These are phyloP conservation scores for Dinomys branickii DNA, from an alignment of 2,113 vertebrate genomes.

Conservation along the genomic window DNA sequence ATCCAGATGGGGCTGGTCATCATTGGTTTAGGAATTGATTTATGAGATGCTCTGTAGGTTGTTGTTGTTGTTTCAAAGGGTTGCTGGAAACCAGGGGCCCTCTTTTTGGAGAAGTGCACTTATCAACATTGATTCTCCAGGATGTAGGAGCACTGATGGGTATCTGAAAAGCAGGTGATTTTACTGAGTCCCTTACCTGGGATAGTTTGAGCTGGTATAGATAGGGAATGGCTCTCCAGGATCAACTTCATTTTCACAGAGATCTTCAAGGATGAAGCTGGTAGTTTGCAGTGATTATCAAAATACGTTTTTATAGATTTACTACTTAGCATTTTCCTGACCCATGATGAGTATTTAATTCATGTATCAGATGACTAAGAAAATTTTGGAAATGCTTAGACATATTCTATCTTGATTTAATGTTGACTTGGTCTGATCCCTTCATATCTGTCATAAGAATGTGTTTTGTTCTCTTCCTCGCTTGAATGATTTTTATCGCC, in stretches of 20 bases:
- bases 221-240: neutral
- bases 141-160: rapidly evolving
- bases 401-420: neutral
- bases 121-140: neutral
- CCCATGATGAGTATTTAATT: neutral
- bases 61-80: neutral
- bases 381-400: neutral
- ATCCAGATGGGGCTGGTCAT: rapidly evolving
- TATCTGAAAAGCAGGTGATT: neutral
- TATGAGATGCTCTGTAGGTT: neutral
- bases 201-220: neutral
- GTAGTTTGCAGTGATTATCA: neutral
- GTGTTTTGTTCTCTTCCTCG: neutral
- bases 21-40: neutral
- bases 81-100: rapidly evolving
- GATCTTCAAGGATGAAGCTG: neutral
- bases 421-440: neutral
- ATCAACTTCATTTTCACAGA: neutral
- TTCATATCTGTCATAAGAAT: neutral
- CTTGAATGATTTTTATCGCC: neutral
- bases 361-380: neutral
- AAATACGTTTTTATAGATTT: neutral
- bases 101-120: neutral
- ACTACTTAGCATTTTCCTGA: neutral
- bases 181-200: neutral